Conservation (phyloP, 2,113 vertebrate species). For the Carassius auratus region DNA sequence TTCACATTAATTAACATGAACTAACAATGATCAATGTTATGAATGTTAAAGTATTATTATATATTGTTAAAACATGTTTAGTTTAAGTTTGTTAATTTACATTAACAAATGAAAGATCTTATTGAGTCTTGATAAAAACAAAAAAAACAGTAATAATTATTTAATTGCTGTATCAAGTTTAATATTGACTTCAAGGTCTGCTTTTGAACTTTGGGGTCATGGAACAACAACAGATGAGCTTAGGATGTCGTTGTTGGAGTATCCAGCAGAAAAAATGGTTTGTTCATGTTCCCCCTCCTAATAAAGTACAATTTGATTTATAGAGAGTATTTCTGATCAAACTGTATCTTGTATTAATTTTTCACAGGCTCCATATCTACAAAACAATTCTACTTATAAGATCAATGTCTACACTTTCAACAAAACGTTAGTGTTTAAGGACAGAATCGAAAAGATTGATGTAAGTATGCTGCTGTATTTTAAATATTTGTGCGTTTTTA, state of each 20-base stretch:
- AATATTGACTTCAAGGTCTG: constrained; percentile 78
- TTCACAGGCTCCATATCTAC: constrained; percentile 84
- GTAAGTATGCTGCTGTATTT: too few relatives aligned
- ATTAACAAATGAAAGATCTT: background rate
- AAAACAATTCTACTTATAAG: constrained; percentile 89
- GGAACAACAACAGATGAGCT: constrained; percentile 84
- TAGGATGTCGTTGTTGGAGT: constrained; percentile 82
- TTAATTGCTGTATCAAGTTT: background rate
- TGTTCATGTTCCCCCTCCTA: constrained; percentile 6
- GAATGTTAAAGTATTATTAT: too few relatives aligned
- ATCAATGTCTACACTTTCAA: constrained; percentile 93
- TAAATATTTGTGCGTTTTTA: too few relatives aligned
- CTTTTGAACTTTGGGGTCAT: constrained; percentile 96
- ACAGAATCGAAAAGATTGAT: constrained; percentile 91
- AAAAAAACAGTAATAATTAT: background rate
- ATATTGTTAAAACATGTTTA: too few relatives aligned
- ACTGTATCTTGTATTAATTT: background rate
- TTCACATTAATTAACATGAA: background rate
- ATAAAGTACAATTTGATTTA: background rate
- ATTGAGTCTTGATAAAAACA: background rate
- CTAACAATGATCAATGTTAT: background rate
- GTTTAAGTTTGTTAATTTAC: too few relatives aligned
- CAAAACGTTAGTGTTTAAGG: constrained; percentile 87
- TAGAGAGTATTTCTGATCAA: background rate
- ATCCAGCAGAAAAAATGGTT: constrained; percentile 88